A percentile compares a stretch with the other conserved stretches of the same genome.
Conservation (phyloP, 2,113 vertebrate species). For the Perca schrenkii region DNA sequence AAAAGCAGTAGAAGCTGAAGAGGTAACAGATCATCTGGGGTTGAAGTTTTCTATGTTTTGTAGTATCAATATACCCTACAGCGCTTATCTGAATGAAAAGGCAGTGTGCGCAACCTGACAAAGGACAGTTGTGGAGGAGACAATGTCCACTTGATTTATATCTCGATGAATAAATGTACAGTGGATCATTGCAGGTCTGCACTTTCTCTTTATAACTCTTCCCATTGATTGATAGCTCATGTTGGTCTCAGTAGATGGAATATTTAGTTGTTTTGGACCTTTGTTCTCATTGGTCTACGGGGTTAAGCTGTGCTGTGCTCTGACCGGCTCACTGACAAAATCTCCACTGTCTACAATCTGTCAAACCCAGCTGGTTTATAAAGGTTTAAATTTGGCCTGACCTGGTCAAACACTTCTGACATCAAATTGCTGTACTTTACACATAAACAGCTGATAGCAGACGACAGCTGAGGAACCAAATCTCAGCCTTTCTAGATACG, state of each 20-base stretch:
- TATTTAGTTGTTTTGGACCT: constrained; percentile 11
- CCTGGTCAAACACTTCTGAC: not conserved
- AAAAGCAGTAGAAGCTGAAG: not conserved
- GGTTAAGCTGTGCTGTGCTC: not conserved
- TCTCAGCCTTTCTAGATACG: not conserved
- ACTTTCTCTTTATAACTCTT: not conserved
- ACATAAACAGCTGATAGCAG: not conserved
- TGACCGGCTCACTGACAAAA: not conserved
- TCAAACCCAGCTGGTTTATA: constrained; percentile 8
- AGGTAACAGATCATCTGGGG: not conserved
- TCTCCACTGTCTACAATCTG: not conserved
- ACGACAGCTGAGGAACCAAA: not conserved
- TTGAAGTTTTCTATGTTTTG: not conserved
- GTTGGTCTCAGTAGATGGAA: not conserved
- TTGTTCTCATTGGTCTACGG: not conserved
- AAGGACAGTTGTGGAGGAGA: not conserved
- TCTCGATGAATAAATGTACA: not conserved
- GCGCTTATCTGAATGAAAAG: not conserved
- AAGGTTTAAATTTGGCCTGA: not conserved
- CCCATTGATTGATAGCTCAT: not conserved
- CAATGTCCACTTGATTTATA: not conserved
- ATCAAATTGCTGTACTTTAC: not conserved
- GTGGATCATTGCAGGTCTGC: not conserved
- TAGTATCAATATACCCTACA: not conserved
- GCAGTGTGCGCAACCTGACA: not conserved